Conservation (phyloP, 2,113 vertebrate genomes). For the Vidua macroura region DNA sequence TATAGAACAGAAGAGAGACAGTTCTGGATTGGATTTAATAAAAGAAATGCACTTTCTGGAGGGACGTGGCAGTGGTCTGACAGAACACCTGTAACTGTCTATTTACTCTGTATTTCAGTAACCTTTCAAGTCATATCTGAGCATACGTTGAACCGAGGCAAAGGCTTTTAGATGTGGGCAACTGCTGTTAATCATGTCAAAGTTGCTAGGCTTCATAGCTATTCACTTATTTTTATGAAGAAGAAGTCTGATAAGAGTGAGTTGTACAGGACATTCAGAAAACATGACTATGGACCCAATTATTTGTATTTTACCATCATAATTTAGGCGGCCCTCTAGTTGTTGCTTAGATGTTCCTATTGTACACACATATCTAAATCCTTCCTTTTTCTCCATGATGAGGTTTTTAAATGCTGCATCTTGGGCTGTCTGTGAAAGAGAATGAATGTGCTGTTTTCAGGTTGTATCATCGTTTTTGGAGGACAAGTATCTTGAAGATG, state of each 20-base stretch:
- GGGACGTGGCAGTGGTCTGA: constrained; percentile 93
- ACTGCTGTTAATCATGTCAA: neutral
- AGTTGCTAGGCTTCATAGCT: neutral
- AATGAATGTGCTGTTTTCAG: constrained; percentile 72
- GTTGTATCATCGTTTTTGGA: constrained; percentile 87
- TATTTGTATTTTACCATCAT: neutral
- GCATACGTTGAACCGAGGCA: neutral
- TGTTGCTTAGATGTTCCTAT: neutral
- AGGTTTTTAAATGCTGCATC: neutral
- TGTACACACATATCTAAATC: neutral
- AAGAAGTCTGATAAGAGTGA: neutral
- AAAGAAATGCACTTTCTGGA: constrained; percentile 79
- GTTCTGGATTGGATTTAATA: constrained; percentile 96
- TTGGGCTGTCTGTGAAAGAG: neutral
- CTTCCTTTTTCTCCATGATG: neutral
- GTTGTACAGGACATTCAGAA: neutral
- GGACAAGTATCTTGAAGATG: constrained; percentile 80
- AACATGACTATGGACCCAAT: neutral
- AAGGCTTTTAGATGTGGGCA: neutral
- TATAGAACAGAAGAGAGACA: constrained; percentile 81
- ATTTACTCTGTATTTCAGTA: neutral
- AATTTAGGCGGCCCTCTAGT: neutral
- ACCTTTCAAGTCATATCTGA: neutral
- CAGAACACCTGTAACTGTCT: constrained; percentile 81
- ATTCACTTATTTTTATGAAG: neutral